Evolutionary conservation across 2,888 invertebrate genomes (phyloP), one percentile per base, ranked within the genome.

Genomic region (Plutella xylostella): DNA sequence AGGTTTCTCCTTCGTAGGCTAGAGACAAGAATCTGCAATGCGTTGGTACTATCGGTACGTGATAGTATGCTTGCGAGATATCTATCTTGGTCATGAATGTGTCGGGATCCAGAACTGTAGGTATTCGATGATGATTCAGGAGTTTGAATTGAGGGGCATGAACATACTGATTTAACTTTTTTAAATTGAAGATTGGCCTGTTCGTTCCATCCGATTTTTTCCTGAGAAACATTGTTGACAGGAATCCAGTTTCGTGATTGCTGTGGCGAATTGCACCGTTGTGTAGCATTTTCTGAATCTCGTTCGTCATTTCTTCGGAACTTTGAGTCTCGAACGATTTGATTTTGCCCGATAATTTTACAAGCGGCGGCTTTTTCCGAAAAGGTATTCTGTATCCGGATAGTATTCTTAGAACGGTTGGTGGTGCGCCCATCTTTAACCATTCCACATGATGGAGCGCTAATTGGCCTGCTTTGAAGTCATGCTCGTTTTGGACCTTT

Each of bases 21-120:
- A 40, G 19, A 40, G 40, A 12, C 11, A 40, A 18, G 15, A 25
- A 40, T 40, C 40, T 21, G 40, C 40, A 25, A 25, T 40, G 40
- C 25, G 40, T 25, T 40, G 22, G 25, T 25, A 21, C 14, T 25
- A 40, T 25, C 25, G 40, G 40, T 14, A 40, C 15, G 40, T 40
- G 35, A 35, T 17, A 35, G n/a, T n/a, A n/a, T n/a, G n/a, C n/a
- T n/a, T n/a, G n/a, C n/a, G n/a, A n/a, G n/a, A n/a, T n/a, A n/a
- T 7, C 17, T 17, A 5, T 15, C 35, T 35, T 35, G 35, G n/a
- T n/a, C n/a, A n/a, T n/a, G n/a, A n/a, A n/a, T n/a, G n/a, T n/a
- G n/a, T n/a, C n/a, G n/a, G n/a, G n/a, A n/a, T n/a, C n/a, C n/a
- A n/a, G n/a, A n/a, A 35, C 17, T 5, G 35, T n/a, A 7, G 35